Evolutionary conservation across 2,797 vertebrate genomes (phyloP).

Genomic region (Gallinago solitaria): DNA sequence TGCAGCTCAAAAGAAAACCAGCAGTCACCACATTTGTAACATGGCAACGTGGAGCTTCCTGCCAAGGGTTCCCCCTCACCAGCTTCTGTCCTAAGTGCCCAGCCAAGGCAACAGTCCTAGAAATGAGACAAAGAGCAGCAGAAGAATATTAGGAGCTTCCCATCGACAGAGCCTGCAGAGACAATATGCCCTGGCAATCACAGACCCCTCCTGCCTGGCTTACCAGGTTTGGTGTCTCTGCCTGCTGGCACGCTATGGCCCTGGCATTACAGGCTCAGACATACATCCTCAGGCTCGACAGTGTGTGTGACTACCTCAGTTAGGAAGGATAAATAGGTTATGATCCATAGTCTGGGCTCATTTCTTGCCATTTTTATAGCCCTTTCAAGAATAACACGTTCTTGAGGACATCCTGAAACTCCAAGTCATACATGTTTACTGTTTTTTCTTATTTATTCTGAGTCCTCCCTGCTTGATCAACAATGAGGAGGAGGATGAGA

Average conservation of each 20-base stretch:
- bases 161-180: fast-evolving
- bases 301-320: not conserved
- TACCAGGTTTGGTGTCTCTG: fast-evolving
- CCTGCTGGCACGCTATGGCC: not conserved
- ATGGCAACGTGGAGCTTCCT: not conserved
- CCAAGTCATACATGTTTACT: not conserved
- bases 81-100: fast-evolving
- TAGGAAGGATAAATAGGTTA: not conserved
- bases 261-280: not conserved
- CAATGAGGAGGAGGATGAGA: not conserved
- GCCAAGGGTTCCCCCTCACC: not conserved
- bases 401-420: not conserved
- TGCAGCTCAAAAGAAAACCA: not conserved
- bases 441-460: not conserved
- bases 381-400: not conserved
- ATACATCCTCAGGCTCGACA: not conserved
- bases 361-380: not conserved
- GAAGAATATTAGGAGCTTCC: not conserved
- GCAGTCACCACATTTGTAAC: not conserved
- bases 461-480: not conserved
- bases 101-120: not conserved
- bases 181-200: not conserved
- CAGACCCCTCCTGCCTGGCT: not conserved
- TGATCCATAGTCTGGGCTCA: not conserved
- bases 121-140: not conserved